Evolutionary conservation across 2,888 invertebrate species (phyloP), one percentile per base, ranked within the genome.

Genomic region (Ethmia dodecea): DNA sequence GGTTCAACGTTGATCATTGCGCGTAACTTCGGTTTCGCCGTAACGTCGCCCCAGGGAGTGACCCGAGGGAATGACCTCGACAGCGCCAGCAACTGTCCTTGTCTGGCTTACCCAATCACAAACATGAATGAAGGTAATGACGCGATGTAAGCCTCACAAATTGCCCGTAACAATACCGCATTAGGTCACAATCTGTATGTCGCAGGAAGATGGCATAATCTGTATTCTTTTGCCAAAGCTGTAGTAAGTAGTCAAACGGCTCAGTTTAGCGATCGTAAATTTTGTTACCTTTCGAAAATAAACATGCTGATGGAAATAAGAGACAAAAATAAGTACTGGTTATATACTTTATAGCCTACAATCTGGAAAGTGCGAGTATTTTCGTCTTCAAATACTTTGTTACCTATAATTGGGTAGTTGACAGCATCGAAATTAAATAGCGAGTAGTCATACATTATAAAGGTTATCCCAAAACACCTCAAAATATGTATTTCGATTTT

Each of bases 1-100:
- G 77, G 68, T 58, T 67, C 55, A 49, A 55, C 76, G 73, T 77
- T 77, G 80, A 79, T 80, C 80, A 79, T 66, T 53, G 56, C 62
- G 55, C 62, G 67, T 61, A 76, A 75, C 68, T 79, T 76, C 62
- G 66, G 77, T 74, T 75, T 70, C 62, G 60, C 59, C 55, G 68
- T 77, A 77, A 79, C 74, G 76, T 74, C 60, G 49, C 77, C 75
- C 80, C 33, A 42, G 78, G 77, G 78, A 73, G 48, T 55, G 59
- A 60, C 70, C 65, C 60, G 33, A 45, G 77, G 78, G 77, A 71
- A 51, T 56, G 59, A 61, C 69, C 65, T 60, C 36, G 33, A 3
- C 53, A 55, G 53, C 49, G 50, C 50, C 44, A 47, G 43, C 59
- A 57, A 48, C 62, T 54, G 49, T 73, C 74, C 60, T 53, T 70